Base-by-base conservation (phyloP, 1,140 invertebrate genomes). In the Bilobella aurantiaca region DNA sequence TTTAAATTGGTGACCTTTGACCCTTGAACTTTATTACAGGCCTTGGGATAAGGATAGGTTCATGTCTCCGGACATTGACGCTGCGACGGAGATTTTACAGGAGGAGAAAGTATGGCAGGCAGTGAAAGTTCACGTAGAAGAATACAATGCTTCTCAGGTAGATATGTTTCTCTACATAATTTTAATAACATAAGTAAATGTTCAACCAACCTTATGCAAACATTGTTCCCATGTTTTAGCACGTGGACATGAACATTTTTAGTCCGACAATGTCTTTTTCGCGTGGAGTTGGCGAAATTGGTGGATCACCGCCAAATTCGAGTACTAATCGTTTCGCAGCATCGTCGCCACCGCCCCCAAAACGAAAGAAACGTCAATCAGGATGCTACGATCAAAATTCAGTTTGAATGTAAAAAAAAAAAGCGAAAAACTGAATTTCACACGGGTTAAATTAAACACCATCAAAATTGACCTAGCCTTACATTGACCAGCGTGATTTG, bases 61-160 rank as follows among this genome's bases (percentile, higher is more conserved):
- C 72, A 85, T 87, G 83, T 76, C 84, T 3, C 84, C 84, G 0
- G 85, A 86, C 72, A 86, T 87, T 64, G 81, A 85, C 49, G 79
- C 80, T 21, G 82, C 79, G 1, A 83, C 81, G 0, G 78, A 81
- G 57, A 73, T 87, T 0, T 73, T 87, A 3, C 76, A 79, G 37
- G 80, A 84, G 42, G 81, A 82, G 58, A 82, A 82, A 75, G 79
- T 86, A 29, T 84, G 82, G 82, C 68, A 74, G 37, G 77, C 79
- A 58, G 81, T 82, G 2, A 72, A 74, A 69, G 74, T 77, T 66
- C 76, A 80, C 62, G 78, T 81, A 64, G 77, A 78, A 59, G 78
- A 77, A 60, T 81, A 80, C 65, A 77, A 79, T 64, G 65, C 73
- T 12, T 72, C 74, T n/a, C 74, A 78, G 69, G 79, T 78, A 65